Percentiles rank a stretch among this genome's conserved stretches.
Evolutionary conservation across 2,888 invertebrate genomes (phyloP).

Genomic region (Neuroscelio doddi): DNA sequence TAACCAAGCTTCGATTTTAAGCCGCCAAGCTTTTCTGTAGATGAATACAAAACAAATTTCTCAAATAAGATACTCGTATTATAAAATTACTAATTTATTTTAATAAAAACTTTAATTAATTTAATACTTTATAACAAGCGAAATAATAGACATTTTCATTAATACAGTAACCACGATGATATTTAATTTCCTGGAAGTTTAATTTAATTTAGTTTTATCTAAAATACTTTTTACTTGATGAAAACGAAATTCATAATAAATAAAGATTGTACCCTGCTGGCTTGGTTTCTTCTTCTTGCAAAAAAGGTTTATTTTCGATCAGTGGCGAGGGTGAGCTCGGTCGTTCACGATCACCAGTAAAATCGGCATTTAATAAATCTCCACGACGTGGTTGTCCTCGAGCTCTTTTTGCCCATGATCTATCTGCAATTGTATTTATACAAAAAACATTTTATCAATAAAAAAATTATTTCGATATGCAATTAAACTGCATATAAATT

Average conservation of each 20-base stretch:
- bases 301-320: slow-evolving; percentile 74
- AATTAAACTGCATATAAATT: no score
- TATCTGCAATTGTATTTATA: slow-evolving; percentile 77
- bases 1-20: slow-evolving; percentile 94
- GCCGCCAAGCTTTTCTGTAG: slow-evolving; percentile 85
- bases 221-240: slow-evolving; percentile 1
- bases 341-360: slow-evolving; percentile 81
- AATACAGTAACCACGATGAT: no score
- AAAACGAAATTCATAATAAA: slow-evolving; percentile 1
- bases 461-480: slow-evolving; percentile 2
- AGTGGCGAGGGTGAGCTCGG: slow-evolving; percentile 80
- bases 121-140: neutral
- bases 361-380: slow-evolving; percentile 82
- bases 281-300: slow-evolving; percentile 74
- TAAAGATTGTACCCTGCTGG: slow-evolving; percentile 74
- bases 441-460: no score
- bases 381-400: slow-evolving; percentile 85
- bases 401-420: slow-evolving; percentile 90
- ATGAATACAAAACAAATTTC: neutral
- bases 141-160: slow-evolving; percentile 1
- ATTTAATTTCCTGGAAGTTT: no score
- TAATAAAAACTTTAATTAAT: no score
- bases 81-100: no score
- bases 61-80: no score
- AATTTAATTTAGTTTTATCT: slow-evolving; percentile 8